Evolutionary conservation across 37 sponge, comb jelly and placozoan species (phyloP).

Genomic region (Hexactinellida sp.): DNA sequence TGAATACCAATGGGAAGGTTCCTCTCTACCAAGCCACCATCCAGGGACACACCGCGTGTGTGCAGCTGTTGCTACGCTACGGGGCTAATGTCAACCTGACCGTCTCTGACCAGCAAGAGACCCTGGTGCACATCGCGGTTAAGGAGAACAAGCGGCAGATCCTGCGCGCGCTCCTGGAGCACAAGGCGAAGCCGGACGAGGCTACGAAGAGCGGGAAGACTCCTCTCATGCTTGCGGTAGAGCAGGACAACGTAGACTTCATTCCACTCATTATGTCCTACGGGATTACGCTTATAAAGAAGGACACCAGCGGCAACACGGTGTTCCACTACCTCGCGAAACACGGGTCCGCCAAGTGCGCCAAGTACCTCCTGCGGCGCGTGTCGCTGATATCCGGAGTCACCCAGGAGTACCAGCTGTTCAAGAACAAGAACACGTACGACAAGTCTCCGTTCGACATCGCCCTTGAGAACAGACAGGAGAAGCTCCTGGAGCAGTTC

Average conservation of each 20-base stretch:
- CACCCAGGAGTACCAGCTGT: constrained; percentile 9
- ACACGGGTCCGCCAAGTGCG: not conserved
- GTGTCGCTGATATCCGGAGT: not conserved
- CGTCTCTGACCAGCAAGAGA: not conserved
- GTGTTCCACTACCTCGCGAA: not conserved
- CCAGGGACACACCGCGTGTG: not conserved
- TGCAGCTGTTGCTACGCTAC: not conserved
- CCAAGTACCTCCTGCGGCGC: not conserved
- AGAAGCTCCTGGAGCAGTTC: not conserved
- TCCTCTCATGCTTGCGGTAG: not conserved
- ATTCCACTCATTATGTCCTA: constrained; percentile 11
- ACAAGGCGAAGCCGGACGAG: not conserved
- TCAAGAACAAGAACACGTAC: not conserved
- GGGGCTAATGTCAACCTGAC: not conserved
- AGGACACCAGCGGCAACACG: not conserved
- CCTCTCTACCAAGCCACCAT: not conserved
- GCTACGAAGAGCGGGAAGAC: constrained; percentile 1
- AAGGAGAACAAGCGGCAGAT: constrained; percentile 1
- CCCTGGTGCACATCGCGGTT: not conserved
- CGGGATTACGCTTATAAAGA: not conserved
- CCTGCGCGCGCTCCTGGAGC: not conserved
- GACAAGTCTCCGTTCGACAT: not conserved
- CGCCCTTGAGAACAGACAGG: not conserved
- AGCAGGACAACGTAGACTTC: not conserved
- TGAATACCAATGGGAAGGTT: not conserved